Evolutionary conservation across 2,113 vertebrate species (phyloP), one percentile per base, ranked within the genome.

Genomic region (Oceanodroma tethys): DNA sequence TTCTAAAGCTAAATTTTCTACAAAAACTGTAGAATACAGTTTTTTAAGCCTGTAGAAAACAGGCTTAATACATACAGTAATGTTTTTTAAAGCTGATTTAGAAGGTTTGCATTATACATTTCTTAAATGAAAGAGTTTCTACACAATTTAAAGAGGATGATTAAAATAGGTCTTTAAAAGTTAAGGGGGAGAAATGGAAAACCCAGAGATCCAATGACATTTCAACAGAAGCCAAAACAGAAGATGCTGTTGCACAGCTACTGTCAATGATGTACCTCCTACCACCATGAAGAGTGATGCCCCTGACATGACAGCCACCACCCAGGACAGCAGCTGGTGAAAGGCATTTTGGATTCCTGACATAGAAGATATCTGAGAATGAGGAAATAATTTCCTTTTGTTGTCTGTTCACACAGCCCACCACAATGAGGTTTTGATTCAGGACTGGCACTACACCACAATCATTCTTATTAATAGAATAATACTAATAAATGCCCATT

Each of bases 231-330:
- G 42, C 14, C 71, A 63, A 76, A 76, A 1, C 22, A 52, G 59
- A 73, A 67, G 34, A 62, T 32, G 26, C 32, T 36, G 56, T 6
- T 11, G 3, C 43, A 52, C 13, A 66, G 29, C 67, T 27, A 17
- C 66, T 18, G 10, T 19, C 30, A 30, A 1, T 18, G 56, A 36
- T 16, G 23, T 2, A 47, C 18, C 58, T 68, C 47, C 71, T 43
- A 43, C 30, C 58, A 14, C 34, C 36, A 48, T 6, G 34, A 66
- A 22, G 13, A 59, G 52, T 3, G 47, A 32, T 0, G 0, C 66
- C 60, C 45, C 50, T 58, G 27, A 23, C 0, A 0, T 6, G 52
- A 75, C 22, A 65, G 40, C 47, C 55, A 87, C 40, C 55, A 47
- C 36, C 32, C 56, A 29, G 17, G 32, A 65, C 21, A 78, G 84